phyloP scores from a whole-genome alignment of 2,797 vertebrate species.

The Argentina silus region DNA sequence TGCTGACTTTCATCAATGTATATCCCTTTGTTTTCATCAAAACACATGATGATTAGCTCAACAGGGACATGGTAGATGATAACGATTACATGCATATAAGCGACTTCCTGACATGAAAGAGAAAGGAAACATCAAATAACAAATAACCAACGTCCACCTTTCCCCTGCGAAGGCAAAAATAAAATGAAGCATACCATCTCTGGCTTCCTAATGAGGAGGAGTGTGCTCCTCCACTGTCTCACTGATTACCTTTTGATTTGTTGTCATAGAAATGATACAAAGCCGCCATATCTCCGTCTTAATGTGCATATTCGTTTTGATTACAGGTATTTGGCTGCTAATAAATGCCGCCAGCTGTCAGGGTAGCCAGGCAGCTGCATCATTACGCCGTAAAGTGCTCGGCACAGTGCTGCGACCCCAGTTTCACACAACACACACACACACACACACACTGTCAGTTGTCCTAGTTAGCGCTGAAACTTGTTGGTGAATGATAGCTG shows the following conservation, averaged over 20 bases:
- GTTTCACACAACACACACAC: constrained; percentile 22
- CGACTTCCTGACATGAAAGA: background rate
- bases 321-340: constrained; percentile 31
- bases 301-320: constrained; percentile 34
- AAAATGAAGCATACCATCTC: background rate
- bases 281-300: constrained; percentile 2
- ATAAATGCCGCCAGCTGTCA: constrained; percentile 32
- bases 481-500: constrained; percentile 22
- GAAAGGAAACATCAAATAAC: too few relatives aligned
- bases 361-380: constrained; percentile 11
- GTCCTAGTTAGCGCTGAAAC: constrained; percentile 11
- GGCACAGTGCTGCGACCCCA: constrained; percentile 15
- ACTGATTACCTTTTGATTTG: constrained; percentile 19
- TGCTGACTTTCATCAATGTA: background rate
- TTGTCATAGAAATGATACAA: constrained; percentile 26
- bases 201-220: constrained; percentile 16
- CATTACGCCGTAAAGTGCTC: constrained; percentile 8
- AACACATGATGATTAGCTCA: background rate
- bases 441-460: constrained; percentile 17
- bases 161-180: background rate
- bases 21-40: background rate
- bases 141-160: background rate
- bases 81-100: background rate
- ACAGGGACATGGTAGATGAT: background rate
- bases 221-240: background rate